phyloP scores from a whole-genome alignment of 2,113 vertebrate species.

The Coptodon bakossiorum region DNA sequence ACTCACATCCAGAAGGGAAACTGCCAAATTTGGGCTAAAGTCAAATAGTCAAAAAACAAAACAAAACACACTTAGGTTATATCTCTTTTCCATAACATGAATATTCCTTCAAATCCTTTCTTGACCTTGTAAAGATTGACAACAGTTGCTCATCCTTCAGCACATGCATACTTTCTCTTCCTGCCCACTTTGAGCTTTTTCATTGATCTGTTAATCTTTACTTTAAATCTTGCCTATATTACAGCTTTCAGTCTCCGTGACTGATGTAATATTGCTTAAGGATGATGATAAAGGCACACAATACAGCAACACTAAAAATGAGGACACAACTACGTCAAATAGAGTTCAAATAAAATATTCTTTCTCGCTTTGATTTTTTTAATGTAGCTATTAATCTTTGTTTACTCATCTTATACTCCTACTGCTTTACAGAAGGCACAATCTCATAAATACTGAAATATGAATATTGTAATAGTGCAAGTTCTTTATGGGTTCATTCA shows the following conservation, averaged over 20 bases:
- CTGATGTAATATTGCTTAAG: not conserved
- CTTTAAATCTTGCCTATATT: not conserved
- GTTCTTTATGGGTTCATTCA: not conserved
- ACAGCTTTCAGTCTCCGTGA: not conserved
- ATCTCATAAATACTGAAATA: not conserved
- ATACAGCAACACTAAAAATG: not conserved
- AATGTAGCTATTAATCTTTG: not conserved
- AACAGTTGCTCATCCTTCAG: not conserved
- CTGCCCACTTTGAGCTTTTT: not conserved
- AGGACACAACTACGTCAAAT: not conserved
- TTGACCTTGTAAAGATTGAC: not conserved
- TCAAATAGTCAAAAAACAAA: not conserved
- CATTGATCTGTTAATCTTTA: not conserved
- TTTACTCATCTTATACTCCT: not conserved
- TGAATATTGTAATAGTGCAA: not conserved
- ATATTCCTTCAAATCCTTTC: not conserved
- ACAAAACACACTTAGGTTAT: not conserved
- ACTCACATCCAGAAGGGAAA: not conserved
- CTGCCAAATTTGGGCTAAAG: not conserved
- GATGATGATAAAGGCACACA: not conserved
- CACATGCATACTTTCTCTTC: not conserved
- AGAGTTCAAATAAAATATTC: not conserved
- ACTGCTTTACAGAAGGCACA: not conserved
- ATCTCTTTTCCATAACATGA: not conserved
- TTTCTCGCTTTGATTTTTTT: not conserved